Evolutionary conservation across 2,888 invertebrate genomes (phyloP).

Genomic region (Drosophila fungiperda): DNA sequence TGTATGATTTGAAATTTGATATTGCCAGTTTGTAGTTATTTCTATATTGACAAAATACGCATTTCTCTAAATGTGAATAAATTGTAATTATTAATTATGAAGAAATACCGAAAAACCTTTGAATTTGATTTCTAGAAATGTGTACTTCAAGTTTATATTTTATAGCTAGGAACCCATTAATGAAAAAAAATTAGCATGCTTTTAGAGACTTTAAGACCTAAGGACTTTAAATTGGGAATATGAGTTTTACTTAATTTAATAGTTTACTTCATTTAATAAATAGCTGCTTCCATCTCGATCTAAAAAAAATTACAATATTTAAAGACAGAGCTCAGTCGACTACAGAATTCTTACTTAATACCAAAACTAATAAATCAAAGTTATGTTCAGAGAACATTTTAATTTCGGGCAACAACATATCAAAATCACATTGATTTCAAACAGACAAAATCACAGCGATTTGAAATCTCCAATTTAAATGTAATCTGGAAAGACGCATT

Average conservation of each 20-base stretch:
- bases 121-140: too few relatives aligned
- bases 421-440: background rate
- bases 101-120: too few relatives aligned
- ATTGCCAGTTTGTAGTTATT: too few relatives aligned
- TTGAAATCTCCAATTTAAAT: background rate
- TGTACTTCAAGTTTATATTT: too few relatives aligned
- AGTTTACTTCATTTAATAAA: background rate
- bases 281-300: background rate
- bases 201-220: too few relatives aligned
- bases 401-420: background rate
- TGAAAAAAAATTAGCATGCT: too few relatives aligned
- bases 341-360: background rate
- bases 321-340: background rate
- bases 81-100: too few relatives aligned
- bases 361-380: background rate
- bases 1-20: background rate
- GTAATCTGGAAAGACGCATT: constrained; percentile 13
- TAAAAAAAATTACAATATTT: too few relatives aligned
- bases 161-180: too few relatives aligned
- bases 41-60: too few relatives aligned
- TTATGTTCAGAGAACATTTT: background rate
- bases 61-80: too few relatives aligned
- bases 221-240: background rate
- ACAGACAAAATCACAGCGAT: background rate
- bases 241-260: background rate